These are phyloP conservation scores for Drosophila kurseongensis DNA, from an alignment of 1,140 invertebrate species.

Conservation along the genomic window DNA sequence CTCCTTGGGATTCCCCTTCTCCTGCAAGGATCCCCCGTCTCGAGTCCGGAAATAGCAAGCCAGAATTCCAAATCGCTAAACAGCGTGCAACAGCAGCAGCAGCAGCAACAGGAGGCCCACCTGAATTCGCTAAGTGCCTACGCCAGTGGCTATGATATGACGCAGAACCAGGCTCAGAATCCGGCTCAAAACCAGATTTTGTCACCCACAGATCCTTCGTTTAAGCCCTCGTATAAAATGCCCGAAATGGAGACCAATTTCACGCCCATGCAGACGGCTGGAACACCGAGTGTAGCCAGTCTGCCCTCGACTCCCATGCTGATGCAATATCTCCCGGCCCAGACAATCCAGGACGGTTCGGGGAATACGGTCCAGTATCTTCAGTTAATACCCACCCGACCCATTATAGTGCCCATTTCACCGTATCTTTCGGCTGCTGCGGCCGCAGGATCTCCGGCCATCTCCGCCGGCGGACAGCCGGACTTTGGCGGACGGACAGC, in stretches of 20 bases:
- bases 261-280: constrained; percentile 65
- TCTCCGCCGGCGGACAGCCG: constrained; percentile 10
- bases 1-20: constrained; percentile 33
- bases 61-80: constrained; percentile 62
- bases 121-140: constrained; percentile 75
- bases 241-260: constrained; percentile 82
- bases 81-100: constrained; percentile 36
- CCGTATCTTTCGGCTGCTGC: constrained; percentile 51
- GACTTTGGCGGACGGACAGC: constrained; percentile 51
- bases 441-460: neutral
- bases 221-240: constrained; percentile 79
- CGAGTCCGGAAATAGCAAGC: constrained; percentile 67
- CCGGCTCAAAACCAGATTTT: neutral
- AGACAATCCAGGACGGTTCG: constrained; percentile 61
- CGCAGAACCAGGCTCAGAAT: constrained; percentile 1
- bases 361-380: constrained; percentile 72
- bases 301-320: constrained; percentile 86
- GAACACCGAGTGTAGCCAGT: constrained; percentile 33
- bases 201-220: constrained; percentile 4
- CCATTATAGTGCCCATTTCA: constrained; percentile 81
- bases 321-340: constrained; percentile 85
- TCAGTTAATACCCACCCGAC: constrained; percentile 79
- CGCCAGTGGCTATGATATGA: constrained; percentile 68
- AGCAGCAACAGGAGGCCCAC: constrained; percentile 58
- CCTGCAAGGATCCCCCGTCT: constrained; percentile 49